phyloP scores from a whole-genome alignment of 2,113 vertebrate species.

The Psittacula cyanocephala region DNA sequence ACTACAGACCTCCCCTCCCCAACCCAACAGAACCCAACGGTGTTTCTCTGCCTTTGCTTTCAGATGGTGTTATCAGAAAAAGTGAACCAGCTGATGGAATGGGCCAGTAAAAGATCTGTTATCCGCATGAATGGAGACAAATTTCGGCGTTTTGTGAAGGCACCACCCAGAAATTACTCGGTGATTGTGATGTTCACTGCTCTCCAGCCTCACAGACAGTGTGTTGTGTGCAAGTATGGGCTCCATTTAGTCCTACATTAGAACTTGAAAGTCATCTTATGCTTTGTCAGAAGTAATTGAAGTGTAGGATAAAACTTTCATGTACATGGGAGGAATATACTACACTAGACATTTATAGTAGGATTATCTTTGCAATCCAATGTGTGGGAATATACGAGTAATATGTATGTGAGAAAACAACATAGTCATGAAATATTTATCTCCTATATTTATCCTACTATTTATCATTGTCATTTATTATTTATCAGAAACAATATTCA shows the following conservation, averaged over 20 bases:
- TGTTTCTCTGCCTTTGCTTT: slow-evolving; percentile 6
- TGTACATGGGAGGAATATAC: fast-evolving
- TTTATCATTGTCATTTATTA: no score
- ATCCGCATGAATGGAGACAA: slow-evolving; percentile 97
- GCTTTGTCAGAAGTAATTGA: neutral
- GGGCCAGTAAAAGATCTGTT: slow-evolving; percentile 90
- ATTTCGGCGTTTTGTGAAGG: slow-evolving; percentile 93
- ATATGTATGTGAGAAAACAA: neutral
- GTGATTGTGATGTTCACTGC: slow-evolving; percentile 98
- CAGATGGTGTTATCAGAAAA: slow-evolving; percentile 95
- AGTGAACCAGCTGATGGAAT: slow-evolving; percentile 94
- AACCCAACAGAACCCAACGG: fast-evolving
- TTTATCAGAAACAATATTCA: neutral
- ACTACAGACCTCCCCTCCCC: fast-evolving
- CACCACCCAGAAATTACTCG: slow-evolving; percentile 94
- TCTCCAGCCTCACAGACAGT: slow-evolving; percentile 94
- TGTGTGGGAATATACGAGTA: neutral
- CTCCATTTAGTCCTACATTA: slow-evolving; percentile 26
- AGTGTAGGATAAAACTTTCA: neutral
- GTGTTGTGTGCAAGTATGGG: slow-evolving; percentile 92
- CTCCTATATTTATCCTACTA: no score
- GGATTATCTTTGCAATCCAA: neutral
- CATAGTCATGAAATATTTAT: neutral
- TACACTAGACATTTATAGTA: neutral
- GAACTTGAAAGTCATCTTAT: neutral